phyloP scores from a whole-genome alignment of 2,888 invertebrate genomes.

The Eugnorisma glareosa region DNA sequence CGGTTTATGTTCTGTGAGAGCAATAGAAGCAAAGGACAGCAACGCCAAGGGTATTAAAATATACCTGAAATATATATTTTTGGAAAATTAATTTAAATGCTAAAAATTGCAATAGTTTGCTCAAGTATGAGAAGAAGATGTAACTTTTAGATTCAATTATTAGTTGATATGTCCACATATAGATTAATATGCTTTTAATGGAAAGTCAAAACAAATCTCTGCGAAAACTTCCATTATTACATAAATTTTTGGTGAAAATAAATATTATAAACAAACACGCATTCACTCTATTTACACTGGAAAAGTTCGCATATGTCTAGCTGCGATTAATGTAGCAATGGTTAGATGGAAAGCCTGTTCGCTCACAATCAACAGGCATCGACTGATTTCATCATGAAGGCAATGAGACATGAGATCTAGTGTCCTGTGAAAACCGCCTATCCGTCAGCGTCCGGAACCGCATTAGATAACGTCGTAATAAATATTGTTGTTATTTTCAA shows the following conservation, averaged over 20 bases:
- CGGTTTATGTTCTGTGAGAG: neutral
- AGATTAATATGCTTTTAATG: too few species aligned
- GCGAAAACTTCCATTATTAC: too few species aligned
- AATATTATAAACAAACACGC: neutral
- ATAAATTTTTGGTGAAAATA: neutral
- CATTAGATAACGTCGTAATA: neutral
- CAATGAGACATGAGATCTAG: neutral
- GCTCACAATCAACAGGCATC: neutral
- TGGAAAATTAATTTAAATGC: neutral
- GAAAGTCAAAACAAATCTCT: too few species aligned
- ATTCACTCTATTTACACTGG: neutral
- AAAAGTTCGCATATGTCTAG: neutral
- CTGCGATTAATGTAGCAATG: neutral
- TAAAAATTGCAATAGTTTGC: neutral
- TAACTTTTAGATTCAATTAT: neutral
- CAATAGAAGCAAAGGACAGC: slow-evolving; percentile 9
- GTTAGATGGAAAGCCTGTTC: neutral
- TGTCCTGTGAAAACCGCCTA: neutral
- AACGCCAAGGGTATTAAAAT: slow-evolving; percentile 24
- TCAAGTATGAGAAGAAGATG: neutral
- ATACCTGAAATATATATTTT: slow-evolving; percentile 26
- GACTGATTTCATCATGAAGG: neutral
- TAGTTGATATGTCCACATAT: neutral
- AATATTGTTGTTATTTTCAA: neutral
- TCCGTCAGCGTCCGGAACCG: too few species aligned